These are phyloP conservation scores for Stenotaenia linearis DNA, from an alignment of 2,888 invertebrate species.

Conservation along the genomic window DNA sequence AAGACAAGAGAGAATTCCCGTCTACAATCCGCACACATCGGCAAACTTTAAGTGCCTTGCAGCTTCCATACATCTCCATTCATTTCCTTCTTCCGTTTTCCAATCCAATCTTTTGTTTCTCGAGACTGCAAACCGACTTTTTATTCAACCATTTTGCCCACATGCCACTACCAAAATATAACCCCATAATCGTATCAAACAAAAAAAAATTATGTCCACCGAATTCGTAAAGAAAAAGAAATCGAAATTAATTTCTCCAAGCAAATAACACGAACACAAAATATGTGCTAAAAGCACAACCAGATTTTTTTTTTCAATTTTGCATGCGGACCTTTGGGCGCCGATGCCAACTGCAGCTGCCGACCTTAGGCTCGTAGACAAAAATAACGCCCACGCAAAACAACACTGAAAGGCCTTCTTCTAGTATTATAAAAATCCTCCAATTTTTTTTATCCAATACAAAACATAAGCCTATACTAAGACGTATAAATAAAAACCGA, in stretches of 20 bases:
- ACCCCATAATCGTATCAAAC: not conserved
- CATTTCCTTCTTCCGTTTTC: not conserved
- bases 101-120: constrained; percentile 19
- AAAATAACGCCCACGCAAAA: not conserved
- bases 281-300: not conserved
- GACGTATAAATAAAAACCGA: not conserved
- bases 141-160: not conserved
- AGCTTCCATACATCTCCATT: constrained; percentile 19
- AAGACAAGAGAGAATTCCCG: constrained; percentile 24
- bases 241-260: not conserved
- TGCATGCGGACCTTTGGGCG: constrained; percentile 3
- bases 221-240: not conserved
- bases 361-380: constrained; percentile 2
- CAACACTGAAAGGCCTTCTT: not conserved
- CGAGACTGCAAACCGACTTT: not conserved
- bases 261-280: not conserved
- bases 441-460: not conserved
- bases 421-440: not conserved
- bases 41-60: constrained; percentile 29
- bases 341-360: constrained; percentile 14
- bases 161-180: not conserved
- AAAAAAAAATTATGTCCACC: not conserved
- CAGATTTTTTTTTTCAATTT: not conserved
- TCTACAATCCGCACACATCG: constrained; percentile 14
- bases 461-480: not conserved